Percentiles rank a stretch among this genome's conserved stretches.
Conservation (phyloP, 2,797 vertebrate species). For the Hydrolagus colliei region DNA sequence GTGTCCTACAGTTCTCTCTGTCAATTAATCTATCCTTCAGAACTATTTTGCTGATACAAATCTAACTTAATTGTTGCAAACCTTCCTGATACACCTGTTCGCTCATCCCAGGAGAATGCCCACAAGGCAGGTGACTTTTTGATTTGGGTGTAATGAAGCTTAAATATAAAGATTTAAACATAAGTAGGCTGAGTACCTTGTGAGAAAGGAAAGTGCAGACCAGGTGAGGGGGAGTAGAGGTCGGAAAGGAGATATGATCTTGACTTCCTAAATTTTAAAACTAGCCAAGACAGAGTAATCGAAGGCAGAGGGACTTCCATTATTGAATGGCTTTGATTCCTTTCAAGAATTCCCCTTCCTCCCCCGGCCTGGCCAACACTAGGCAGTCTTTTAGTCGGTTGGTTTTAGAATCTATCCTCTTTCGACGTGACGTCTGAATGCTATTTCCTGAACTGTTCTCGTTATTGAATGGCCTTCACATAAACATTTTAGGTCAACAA, state of each 20-base stretch:
- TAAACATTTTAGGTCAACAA: not conserved
- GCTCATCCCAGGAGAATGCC: not conserved
- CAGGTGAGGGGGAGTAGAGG: not conserved
- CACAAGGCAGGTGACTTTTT: not conserved
- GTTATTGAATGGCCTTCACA: not conserved
- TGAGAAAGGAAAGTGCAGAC: no score
- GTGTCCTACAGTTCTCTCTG: not conserved
- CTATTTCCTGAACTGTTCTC: not conserved
- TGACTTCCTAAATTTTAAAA: not conserved
- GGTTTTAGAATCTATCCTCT: no score
- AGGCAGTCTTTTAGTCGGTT: no score
- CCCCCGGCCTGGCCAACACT: no score
- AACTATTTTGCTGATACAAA: not conserved
- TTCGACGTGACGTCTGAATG: not conserved
- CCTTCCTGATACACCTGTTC: not conserved
- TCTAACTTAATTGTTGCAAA: not conserved
- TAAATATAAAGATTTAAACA: not conserved
- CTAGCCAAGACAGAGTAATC: not conserved
- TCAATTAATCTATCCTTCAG: not conserved
- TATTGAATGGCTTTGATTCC: not conserved
- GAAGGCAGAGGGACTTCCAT: not conserved
- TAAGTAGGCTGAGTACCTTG: not conserved
- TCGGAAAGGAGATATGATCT: not conserved
- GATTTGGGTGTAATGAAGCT: not conserved
- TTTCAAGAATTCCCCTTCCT: no score